Base-by-base conservation (phyloP, 2,113 vertebrate genomes). In the Lipophrys pholis region DNA sequence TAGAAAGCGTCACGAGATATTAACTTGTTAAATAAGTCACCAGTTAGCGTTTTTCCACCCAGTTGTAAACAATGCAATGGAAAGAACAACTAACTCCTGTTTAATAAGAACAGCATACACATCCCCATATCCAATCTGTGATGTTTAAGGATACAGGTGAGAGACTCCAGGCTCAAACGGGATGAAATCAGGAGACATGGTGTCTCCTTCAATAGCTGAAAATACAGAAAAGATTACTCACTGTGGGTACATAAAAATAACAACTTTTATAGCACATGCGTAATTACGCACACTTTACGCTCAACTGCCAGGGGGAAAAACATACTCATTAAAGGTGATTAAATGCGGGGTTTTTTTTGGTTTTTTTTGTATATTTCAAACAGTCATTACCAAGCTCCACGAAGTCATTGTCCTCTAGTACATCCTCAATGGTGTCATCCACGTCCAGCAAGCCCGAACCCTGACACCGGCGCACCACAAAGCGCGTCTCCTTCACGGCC, bases 321-420 rank as follows among this genome's bases (percentile, higher is more conserved):
- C 51, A 7, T 11, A 64, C 11, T 16, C 2, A 5, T 7, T 38
- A 35, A 53, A 57, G 42, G 39, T 8, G 1, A 54, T 51, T 12
- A 1, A 54, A n/a, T n/a, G n/a, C 5, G 11, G 5, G 8, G 21
- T 38, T 49, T 8, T 16, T 48, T 11, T 5, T 43, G 8, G 10
- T 11, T 45, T 45, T 45, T 45, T 21, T 6, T 39, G 12, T 69
- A 58, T 66, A 21, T 15, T 36, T 42, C 4, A 61, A 35, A 15
- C 5, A 3, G 16, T 63, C 70, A 91, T 97, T 95, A 99, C 97
- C 97, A 51, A 99, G 93, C 92, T 99, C 97, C 11, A 99, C 95
- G 78, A 99, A 99, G 71, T 99, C 98, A 36, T 99, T 98, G 88
- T 99, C 96, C 61, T 99, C 97, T 62, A 99, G 90, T 6, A 96